Base-by-base conservation (phyloP, 2,888 invertebrate genomes). In the Drosophila algonquin region DNA sequence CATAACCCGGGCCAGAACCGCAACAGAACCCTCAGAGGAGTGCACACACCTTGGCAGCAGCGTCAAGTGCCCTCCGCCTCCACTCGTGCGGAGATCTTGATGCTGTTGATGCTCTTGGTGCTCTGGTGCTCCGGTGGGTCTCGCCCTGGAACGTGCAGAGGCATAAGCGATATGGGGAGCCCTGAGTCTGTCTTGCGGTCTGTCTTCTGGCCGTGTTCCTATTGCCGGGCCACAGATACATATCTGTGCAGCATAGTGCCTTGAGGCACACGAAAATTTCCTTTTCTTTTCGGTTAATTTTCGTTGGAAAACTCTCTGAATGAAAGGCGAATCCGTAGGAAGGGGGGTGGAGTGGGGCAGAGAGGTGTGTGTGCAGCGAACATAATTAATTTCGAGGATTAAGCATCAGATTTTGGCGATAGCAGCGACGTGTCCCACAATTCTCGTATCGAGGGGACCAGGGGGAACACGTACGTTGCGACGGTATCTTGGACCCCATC, bases 301-400 rank as follows among this genome's bases (percentile, higher is more conserved):
- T 69, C 65, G 45, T 56, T 50, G 61, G 57, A 57, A 67, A 56
- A 51, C 2, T 40, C 50, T 10, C 57, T 18, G 57, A 51, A 57
- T 51, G 57, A 65, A 56, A 44, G 50, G 14, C 12, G 35, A 40
- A 46, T 40, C 27, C 35, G 18, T 7, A 5, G 16, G 24, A 6
- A 3, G 18, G 32, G 12, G 51, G 3, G 4, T 16, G 61, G 18
- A 30, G 62, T 47, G 56, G 24, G 24, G 24, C 24, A 30, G 30
- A 8, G 30, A 2, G 7, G 30, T 30, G 30, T 30, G 62, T 48
- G 68, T 68, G 52, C 61, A 77, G 74, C 64, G 55, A 70, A 59
- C 60, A 75, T 84, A 85, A 85, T 85, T 85, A 85, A 85, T 85
- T 81, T 78, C 51, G 80, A 84, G 82, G 72, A 87, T 87, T 89